Evolutionary conservation across 2,888 invertebrate genomes (phyloP), one percentile per base, ranked within the genome.

Genomic region (Spodoptera littoralis): DNA sequence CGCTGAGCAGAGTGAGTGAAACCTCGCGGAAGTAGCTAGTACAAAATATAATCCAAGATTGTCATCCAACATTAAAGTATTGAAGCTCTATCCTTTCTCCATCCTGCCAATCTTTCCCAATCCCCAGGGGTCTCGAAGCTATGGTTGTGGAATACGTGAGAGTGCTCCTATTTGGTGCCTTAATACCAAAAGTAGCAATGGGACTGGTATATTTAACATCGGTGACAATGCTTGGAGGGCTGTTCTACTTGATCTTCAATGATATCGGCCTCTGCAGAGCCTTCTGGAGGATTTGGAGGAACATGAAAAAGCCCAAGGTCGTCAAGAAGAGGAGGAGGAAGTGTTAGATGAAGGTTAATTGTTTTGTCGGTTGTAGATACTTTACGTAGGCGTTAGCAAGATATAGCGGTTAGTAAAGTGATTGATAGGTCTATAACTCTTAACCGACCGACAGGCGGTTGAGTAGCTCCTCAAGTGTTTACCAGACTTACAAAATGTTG

Each of bases 111-210:
- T 18, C 60, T 68, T 60, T 69, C 61, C 75, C 71, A 63, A 47
- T 67, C 76, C 79, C 76, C 87, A 98, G 98, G 98, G 98, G 98
- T 55, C 89, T 98, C 55, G 98, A 98, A 92, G 97, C 98, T 2
- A 94, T 97, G 77, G 95, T 96, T 22, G 92, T 96, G 11, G 98
- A 98, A 91, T 98, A 98, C 83, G 86, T 96, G 4, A 95, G 98
- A 43, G 97, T 97, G 1, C 89, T 96, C 11, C 84, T 98, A 5
- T 95, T 98, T 78, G 98, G 98, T 6, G 89, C 94, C 4, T 62
- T 96, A 9, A 75, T 97, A 36, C 97, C 98, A 0, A 97, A 97
- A 88, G 72, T 97, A 22, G 96, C 96, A 0, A 91, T 97, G 75
- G 92, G 88, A 1, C 61, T 95, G 0, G 95, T 98, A 0, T 96